Percentiles rank a stretch among this genome's conserved stretches.
phyloP scores from a whole-genome alignment of 2,797 vertebrate genomes.

The Lacerta bilineata region DNA sequence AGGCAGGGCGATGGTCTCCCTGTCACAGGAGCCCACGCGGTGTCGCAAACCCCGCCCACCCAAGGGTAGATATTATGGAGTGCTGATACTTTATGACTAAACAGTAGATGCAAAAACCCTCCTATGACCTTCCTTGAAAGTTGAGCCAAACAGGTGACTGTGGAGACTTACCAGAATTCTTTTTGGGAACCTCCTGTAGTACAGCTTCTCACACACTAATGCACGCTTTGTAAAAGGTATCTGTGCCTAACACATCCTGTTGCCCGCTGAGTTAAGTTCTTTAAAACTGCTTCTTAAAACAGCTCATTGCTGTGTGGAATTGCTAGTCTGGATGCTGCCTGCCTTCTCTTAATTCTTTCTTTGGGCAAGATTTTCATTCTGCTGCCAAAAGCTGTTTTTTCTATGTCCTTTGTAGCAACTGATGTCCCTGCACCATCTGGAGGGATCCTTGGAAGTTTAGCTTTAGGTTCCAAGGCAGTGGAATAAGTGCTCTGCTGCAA shows the following conservation, averaged over 20 bases:
- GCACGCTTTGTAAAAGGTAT: neutral
- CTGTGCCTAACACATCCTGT: accelerated
- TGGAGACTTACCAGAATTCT: neutral
- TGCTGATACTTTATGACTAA: neutral
- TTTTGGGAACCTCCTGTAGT: neutral
- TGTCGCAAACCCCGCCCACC: too few species aligned
- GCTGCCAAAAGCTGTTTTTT: neutral
- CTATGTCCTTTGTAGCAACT: neutral
- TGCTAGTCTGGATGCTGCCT: slow-evolving; percentile 9
- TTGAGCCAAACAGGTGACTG: neutral
- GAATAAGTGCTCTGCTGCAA: neutral
- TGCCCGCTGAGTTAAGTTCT: slow-evolving; percentile 39
- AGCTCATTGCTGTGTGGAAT: accelerated
- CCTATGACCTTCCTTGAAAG: neutral
- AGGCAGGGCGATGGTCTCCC: too few species aligned
- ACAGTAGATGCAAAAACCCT: neutral
- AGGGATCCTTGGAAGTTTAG: neutral
- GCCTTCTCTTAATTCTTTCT: neutral
- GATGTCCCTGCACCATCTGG: neutral
- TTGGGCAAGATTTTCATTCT: neutral
- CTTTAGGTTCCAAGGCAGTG: slow-evolving; percentile 10
- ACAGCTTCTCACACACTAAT: neutral
- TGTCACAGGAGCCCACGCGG: too few species aligned
- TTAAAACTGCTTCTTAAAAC: slow-evolving; percentile 45
- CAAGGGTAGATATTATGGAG: neutral